Evolutionary conservation across 1,140 invertebrate species (phyloP).

Genomic region (Diuraphis noxia): DNA sequence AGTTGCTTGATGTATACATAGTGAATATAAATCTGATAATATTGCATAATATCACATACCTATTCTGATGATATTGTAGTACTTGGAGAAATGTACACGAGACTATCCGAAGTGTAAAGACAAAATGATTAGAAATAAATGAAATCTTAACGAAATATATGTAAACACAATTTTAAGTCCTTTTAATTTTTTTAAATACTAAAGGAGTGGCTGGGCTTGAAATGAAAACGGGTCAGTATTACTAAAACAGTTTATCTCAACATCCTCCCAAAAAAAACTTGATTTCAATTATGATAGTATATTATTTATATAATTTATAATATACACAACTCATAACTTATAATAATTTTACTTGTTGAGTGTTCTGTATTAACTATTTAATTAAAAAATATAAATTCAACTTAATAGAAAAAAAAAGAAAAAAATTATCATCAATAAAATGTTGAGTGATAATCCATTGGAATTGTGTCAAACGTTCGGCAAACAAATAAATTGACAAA

Average conservation of each 20-base stretch:
- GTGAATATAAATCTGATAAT: conserved; percentile 11
- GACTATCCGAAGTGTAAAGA: not conserved
- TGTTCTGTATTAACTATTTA: not conserved
- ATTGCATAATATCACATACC: no score
- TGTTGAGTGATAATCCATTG: not conserved
- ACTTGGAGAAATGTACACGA: conserved; percentile 4
- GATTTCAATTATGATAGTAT: not conserved
- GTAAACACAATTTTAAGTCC: no score
- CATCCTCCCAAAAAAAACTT: no score
- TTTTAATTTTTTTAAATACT: no score
- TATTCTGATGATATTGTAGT: conserved; percentile 9
- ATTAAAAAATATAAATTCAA: not conserved
- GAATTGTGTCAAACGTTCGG: not conserved
- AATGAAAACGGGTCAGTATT: no score
- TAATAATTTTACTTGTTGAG: not conserved
- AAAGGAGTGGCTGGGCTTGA: no score
- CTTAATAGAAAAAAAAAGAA: no score
- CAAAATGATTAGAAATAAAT: conserved; percentile 25
- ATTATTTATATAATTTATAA: not conserved
- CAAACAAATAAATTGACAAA: not conserved
- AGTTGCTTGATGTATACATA: not conserved
- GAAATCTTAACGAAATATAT: conserved; percentile 19
- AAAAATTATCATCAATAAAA: not conserved
- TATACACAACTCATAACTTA: not conserved
- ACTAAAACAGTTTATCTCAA: no score